Conservation (phyloP, 2,888 invertebrate genomes). For the Argyresthia goedartella region DNA sequence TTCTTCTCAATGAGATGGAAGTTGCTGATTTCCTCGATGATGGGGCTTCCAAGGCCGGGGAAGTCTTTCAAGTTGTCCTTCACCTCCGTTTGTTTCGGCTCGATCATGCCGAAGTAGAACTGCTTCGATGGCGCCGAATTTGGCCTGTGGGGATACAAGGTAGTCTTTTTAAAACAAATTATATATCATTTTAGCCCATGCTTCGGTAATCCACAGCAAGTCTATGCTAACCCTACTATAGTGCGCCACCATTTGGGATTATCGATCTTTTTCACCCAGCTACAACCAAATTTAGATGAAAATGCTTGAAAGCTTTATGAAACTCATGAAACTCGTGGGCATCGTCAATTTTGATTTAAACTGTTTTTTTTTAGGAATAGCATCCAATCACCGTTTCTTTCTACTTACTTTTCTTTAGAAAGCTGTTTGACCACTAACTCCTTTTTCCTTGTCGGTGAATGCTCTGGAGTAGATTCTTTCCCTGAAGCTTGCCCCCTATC, state of each 20-base stretch:
- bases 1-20: conserved; percentile 60
- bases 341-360: too few relatives aligned
- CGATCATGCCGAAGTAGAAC: conserved; percentile 87
- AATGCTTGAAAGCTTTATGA: too few relatives aligned
- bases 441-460: conserved; percentile 60
- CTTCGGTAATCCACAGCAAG: too few relatives aligned
- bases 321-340: too few relatives aligned
- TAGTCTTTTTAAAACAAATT: too few relatives aligned
- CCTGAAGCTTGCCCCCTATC: conserved; percentile 73
- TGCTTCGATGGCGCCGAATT: conserved; percentile 45
- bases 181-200: too few relatives aligned
- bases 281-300: too few relatives aligned
- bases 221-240: too few relatives aligned
- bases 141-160: background rate
- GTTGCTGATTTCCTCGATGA: conserved; percentile 57
- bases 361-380: background rate
- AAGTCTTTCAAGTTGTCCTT: conserved; percentile 53
- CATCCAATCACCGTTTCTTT: too few relatives aligned
- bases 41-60: conserved; percentile 55
- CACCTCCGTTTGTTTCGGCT: conserved; percentile 43
- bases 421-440: conserved; percentile 21
- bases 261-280: too few relatives aligned
- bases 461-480: conserved; percentile 74
- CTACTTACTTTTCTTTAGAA: conserved; percentile 39
- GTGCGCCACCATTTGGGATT: too few relatives aligned